Conservation (phyloP, 2,113 vertebrate genomes). For the Lanius ludovicianus region DNA sequence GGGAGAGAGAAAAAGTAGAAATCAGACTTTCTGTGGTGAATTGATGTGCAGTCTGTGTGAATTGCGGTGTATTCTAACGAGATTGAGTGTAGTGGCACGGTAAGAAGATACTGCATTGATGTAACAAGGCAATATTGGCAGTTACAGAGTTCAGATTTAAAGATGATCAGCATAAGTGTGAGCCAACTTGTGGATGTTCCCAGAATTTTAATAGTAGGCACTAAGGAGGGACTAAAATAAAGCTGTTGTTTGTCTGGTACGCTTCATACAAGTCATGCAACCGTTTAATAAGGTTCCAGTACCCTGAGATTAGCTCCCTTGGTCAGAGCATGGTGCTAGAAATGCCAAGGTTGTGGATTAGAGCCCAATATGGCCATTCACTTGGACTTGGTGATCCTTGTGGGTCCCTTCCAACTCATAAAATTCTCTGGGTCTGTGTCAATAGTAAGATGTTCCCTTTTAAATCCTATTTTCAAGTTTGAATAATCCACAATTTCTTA, state of each 20-base stretch:
- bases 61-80: background rate
- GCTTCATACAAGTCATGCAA: background rate
- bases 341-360: background rate
- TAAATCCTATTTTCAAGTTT: background rate
- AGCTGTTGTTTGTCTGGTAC: background rate
- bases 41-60: background rate
- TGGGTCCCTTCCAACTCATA: background rate
- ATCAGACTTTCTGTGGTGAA: background rate
- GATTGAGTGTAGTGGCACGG: background rate
- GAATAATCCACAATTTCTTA: background rate
- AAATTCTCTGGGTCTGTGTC: background rate
- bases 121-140: background rate
- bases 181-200: background rate
- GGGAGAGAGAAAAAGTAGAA: background rate
- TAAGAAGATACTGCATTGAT: background rate
- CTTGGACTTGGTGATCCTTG: background rate
- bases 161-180: background rate
- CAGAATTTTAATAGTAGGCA: background rate
- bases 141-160: background rate
- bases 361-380: background rate
- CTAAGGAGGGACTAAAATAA: background rate
- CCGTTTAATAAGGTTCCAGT: background rate
- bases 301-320: background rate
- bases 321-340: background rate
- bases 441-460: background rate